Conservation (phyloP, 2,113 vertebrate species). For the Hipposideros armiger region DNA sequence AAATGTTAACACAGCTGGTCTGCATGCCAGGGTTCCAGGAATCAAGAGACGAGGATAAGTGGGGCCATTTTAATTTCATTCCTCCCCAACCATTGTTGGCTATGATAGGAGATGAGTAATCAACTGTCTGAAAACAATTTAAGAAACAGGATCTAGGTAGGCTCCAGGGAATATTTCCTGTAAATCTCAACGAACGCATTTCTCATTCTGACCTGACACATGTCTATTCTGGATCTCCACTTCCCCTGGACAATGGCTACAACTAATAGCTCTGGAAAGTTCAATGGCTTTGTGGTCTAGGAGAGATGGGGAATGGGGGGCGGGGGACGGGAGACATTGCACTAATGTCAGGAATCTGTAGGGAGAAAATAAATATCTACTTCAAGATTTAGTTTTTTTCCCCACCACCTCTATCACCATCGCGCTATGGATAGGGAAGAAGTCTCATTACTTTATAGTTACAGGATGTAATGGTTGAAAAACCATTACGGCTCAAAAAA, state of each 20-base stretch:
- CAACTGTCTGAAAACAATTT: not conserved
- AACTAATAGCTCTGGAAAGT: slow-evolving; percentile 45
- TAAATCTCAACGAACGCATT: slow-evolving; percentile 44
- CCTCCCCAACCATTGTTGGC: not conserved
- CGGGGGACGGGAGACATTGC: not conserved
- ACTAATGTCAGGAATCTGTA: not conserved
- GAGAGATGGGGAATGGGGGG: not conserved
- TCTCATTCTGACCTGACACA: not conserved
- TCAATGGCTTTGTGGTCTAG: slow-evolving; percentile 31
- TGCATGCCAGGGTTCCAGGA: not conserved
- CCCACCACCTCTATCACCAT: not conserved
- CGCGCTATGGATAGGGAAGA: not conserved
- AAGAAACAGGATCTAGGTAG: slow-evolving; percentile 8
- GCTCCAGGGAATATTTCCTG: not conserved
- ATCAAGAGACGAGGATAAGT: not conserved
- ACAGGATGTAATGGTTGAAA: not conserved
- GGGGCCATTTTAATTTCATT: not conserved
- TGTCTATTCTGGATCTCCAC: not conserved
- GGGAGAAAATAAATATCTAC: not conserved
- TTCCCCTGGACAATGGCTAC: not conserved
- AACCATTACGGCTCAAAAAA: not conserved
- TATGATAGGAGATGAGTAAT: not conserved
- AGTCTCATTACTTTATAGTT: not conserved
- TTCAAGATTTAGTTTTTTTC: not conserved
- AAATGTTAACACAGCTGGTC: not conserved